Evolutionary conservation across 2,113 vertebrate genomes (phyloP).

Genomic region (Hippopotamus amphibius): DNA sequence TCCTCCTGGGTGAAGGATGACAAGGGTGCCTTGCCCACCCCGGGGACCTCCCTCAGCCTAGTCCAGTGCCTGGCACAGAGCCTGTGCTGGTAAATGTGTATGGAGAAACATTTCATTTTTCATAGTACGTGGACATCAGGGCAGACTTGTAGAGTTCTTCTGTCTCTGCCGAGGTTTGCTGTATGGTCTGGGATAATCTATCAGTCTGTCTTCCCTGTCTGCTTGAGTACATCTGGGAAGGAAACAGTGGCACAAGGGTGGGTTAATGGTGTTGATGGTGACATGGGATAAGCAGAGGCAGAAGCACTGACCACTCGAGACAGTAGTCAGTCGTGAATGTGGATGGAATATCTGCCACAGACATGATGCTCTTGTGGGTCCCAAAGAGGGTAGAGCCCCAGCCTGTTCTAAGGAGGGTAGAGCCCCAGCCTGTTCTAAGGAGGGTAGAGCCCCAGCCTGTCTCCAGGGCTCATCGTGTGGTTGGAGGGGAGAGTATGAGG

Average conservation of each 20-base stretch:
- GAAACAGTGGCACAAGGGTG: not conserved
- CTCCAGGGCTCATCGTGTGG: not conserved
- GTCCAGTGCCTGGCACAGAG: not conserved
- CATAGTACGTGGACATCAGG: not conserved
- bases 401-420: not conserved
- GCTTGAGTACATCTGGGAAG: not conserved
- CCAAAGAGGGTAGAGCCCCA: not conserved
- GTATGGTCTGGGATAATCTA: too few species aligned
- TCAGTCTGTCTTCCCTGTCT: not conserved
- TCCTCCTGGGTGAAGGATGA: not conserved
- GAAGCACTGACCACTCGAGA: too few species aligned
- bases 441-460: not conserved
- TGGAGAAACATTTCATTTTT: too few species aligned
- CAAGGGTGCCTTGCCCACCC: not conserved
- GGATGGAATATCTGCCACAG: not conserved
- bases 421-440: not conserved
- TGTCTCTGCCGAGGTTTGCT: not conserved
- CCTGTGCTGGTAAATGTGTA: too few species aligned
- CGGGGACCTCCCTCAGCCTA: not conserved
- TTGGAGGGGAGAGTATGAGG: not conserved
- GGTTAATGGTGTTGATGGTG: not conserved
- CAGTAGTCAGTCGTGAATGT: accelerated
- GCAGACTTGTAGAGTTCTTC: not conserved
- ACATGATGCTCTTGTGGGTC: not conserved
- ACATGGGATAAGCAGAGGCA: accelerated